Base-by-base conservation (phyloP, 2,797 vertebrate species). In the Syndactyla subalaris region DNA sequence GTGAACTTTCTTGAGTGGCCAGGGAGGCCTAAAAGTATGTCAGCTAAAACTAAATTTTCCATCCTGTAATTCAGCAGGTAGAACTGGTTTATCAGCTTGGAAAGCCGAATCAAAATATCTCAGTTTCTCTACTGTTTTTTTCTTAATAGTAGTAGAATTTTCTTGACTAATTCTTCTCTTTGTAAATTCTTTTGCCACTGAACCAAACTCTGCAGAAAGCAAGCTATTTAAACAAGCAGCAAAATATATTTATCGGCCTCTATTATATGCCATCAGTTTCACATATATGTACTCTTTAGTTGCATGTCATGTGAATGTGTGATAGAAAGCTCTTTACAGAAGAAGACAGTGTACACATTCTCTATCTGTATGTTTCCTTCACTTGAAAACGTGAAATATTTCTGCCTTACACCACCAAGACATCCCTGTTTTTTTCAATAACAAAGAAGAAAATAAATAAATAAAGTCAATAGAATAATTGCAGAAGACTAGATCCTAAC, bases 31-130 rank as follows among this genome's bases (percentile, higher is more conserved):
- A 46, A 48, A 76, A 62, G 58, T 66, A 5, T 45, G 52, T 78
- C 65, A 80, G 58, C 20, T 84, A 90, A 77, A 77, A 54, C 7
- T 30, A 81, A 49, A 10, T 15, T 92, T 95, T 67, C 52, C 80
- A 68, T 89, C 54, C 36, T 80, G 45, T 55, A 94, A 70, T 62
- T 90, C 62, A 72, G 39, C 78, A 88, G 2, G 26, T 62, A 84
- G 55, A 92, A 88, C 55, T 51, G 62, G 77, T 91, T 93, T 93
- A 83, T 73, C 89, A 91, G 49, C 41, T 80, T 20, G 65, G 30
- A 38, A 20, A 72, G 41, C 6, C 8, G 21, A 77, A 85, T 39
- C 14, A 82, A 91, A 92, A 83, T 34, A 88, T 65, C n/a, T 80
- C 41, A 27, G 8, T 85, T 91, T 85, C 24, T 79, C 27, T 32